phyloP scores from a whole-genome alignment of 2,888 invertebrate species.

The Andrena marginata region DNA sequence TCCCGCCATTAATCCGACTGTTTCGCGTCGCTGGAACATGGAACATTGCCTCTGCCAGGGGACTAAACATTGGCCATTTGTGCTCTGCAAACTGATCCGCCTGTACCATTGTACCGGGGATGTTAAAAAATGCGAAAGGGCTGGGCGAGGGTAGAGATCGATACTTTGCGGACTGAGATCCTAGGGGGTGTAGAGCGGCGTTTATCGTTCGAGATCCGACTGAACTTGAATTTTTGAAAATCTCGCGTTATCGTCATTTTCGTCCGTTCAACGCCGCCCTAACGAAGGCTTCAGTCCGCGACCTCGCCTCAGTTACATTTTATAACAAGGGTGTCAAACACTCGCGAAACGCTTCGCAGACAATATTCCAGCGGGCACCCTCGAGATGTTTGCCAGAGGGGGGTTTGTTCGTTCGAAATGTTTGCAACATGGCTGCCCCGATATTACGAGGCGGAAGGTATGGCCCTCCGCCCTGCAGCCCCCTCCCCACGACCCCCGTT shows the following conservation, averaged over 20 bases:
- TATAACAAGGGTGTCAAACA: conserved; percentile 21
- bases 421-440: conserved; percentile 54
- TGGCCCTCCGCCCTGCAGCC: conserved; percentile 1
- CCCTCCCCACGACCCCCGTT: conserved; percentile 2
- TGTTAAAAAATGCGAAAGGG: too few species aligned
- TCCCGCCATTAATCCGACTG: background rate
- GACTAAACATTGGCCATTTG: background rate
- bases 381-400: conserved; percentile 45
- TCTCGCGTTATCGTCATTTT: background rate
- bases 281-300: conserved; percentile 3
- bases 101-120: too few species aligned
- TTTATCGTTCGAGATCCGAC: background rate
- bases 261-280: background rate
- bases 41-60: background rate
- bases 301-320: conserved; percentile 15
- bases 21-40: background rate
- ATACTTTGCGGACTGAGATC: too few species aligned
- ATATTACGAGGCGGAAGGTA: conserved; percentile 48
- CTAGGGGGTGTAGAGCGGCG: too few species aligned
- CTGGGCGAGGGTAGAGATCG: too few species aligned
- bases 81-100: too few species aligned
- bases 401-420: conserved; percentile 54
- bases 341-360: background rate
- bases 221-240: background rate
- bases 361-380: conserved; percentile 22